Evolutionary conservation across 2,888 invertebrate species (phyloP).

Genomic region (Lepetodrilus schrolli): DNA sequence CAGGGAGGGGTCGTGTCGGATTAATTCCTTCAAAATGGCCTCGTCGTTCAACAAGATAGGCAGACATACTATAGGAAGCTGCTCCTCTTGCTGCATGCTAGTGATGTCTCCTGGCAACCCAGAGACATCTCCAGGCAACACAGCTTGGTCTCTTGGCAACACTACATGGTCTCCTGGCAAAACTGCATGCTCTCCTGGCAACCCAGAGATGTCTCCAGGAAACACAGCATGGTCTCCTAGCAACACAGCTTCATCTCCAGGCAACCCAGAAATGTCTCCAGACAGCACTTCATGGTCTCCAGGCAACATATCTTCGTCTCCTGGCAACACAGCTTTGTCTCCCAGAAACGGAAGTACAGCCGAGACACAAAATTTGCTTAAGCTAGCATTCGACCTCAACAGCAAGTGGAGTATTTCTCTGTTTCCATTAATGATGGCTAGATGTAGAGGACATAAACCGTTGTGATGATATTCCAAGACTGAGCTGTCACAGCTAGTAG

Average conservation of each 20-base stretch:
- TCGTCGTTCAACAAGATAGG: not conserved
- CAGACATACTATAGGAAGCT: not conserved
- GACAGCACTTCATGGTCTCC: not conserved
- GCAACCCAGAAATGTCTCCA: too few relatives aligned
- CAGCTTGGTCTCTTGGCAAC: too few relatives aligned
- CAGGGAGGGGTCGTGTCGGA: not conserved
- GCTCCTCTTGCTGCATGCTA: too few relatives aligned
- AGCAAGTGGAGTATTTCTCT: not conserved
- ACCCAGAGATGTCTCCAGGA: too few relatives aligned
- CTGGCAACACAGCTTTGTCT: not conserved
- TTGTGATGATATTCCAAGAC: slow-evolving; percentile 4
- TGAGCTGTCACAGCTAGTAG: not conserved
- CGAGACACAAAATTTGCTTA: not conserved
- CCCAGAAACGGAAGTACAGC: not conserved
- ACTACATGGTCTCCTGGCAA: not conserved
- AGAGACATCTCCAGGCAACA: too few relatives aligned
- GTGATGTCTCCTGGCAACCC: not conserved
- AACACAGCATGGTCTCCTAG: too few relatives aligned
- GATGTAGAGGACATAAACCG: not conserved
- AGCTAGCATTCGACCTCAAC: not conserved
- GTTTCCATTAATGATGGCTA: slow-evolving; percentile 15
- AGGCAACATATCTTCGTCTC: too few relatives aligned
- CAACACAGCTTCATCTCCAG: not conserved
- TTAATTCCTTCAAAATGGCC: not conserved
- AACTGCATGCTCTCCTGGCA: not conserved